Conservation (phyloP, 2,113 vertebrate genomes). For the Brachyhypopomus gauderio region DNA sequence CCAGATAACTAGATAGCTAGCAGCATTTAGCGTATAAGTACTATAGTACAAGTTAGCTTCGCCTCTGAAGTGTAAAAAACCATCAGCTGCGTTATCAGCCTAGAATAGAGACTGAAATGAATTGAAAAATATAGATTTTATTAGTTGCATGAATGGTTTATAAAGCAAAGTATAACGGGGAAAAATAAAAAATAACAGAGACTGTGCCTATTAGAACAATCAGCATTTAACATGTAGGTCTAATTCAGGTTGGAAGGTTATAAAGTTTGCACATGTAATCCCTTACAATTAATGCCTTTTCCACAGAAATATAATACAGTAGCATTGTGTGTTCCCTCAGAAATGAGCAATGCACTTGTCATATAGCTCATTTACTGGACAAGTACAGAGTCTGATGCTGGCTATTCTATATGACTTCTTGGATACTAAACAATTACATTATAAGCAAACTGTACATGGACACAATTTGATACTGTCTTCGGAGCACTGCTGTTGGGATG, state of each 20-base stretch:
- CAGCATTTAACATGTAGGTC: not conserved
- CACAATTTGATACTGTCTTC: too few species aligned
- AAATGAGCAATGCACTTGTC: not conserved
- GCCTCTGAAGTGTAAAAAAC: too few species aligned
- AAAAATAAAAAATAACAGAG: not conserved
- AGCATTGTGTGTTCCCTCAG: not conserved
- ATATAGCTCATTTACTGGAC: not conserved
- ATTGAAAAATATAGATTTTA: not conserved
- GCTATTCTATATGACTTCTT: too few species aligned
- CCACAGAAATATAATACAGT: not conserved
- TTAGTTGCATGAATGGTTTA: not conserved
- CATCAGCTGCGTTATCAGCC: too few species aligned
- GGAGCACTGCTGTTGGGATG: too few species aligned
- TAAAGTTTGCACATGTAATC: slow-evolving; percentile 17
- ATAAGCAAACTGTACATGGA: too few species aligned
- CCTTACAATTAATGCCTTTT: not conserved
- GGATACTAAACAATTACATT: too few species aligned
- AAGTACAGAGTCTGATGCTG: too few species aligned
- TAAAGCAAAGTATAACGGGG: not conserved
- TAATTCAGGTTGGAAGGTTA: slow-evolving; percentile 55
- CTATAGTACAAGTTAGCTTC: too few species aligned
- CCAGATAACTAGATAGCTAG: too few species aligned
- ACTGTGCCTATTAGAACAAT: too few species aligned
- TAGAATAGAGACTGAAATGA: not conserved
- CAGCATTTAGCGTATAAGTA: too few species aligned